A percentile compares a stretch with the other conserved stretches of the same genome.
Conservation (phyloP, 2,888 invertebrate genomes). For the Augiades crinisus region DNA sequence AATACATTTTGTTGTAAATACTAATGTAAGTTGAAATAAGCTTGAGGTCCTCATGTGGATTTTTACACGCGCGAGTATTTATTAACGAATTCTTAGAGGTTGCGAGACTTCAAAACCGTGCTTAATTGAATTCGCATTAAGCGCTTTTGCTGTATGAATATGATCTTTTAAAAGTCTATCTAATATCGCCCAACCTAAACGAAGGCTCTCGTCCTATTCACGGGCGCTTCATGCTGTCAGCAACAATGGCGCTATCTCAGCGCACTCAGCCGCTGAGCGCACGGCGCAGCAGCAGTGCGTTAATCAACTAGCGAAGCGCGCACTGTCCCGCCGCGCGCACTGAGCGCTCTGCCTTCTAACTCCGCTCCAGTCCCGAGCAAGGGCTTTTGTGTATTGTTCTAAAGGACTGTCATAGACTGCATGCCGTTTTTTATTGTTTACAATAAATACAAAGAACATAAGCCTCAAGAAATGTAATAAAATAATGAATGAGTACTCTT, state of each 20-base stretch:
- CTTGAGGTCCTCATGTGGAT: background rate
- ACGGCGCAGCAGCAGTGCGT: constrained; percentile 6
- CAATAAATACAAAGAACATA: background rate
- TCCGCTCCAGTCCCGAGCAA: background rate
- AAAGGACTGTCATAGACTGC: background rate
- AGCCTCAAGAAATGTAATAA: no score
- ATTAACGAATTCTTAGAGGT: no score
- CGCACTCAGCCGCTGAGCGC: background rate
- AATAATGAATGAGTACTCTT: no score
- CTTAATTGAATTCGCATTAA: no score
- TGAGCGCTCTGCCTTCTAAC: constrained; percentile 3
- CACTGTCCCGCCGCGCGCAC: background rate
- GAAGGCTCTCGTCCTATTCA: constrained; percentile 7
- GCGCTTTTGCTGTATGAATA: no score
- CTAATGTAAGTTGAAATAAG: background rate
- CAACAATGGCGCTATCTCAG: constrained; percentile 2
- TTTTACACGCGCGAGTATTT: background rate
- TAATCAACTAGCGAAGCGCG: constrained; percentile 4
- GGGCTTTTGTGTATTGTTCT: background rate
- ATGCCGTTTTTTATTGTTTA: background rate
- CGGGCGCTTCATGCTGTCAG: background rate
- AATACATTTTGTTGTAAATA: constrained; percentile 3
- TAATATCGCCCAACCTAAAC: constrained; percentile 1
- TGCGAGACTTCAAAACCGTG: no score
- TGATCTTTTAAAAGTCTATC: no score